These are phyloP conservation scores for Mallotus villosus DNA, from an alignment of 2,797 vertebrate genomes.

Conservation along the genomic window DNA sequence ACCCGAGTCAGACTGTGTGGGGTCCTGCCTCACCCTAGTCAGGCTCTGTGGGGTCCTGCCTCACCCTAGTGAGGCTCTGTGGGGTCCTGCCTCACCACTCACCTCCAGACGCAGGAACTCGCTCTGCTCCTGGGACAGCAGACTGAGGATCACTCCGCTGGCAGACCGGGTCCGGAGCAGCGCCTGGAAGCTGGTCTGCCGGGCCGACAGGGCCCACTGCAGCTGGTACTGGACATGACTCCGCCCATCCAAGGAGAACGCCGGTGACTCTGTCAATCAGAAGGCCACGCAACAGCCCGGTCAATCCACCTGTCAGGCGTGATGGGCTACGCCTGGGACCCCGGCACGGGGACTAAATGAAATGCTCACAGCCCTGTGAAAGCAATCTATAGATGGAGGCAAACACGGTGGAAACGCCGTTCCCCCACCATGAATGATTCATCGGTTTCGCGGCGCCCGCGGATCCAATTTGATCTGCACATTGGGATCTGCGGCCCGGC, in stretches of 20 bases:
- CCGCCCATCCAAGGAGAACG: constrained; percentile 82
- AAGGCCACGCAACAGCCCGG: constrained; percentile 45
- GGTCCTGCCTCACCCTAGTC: no score
- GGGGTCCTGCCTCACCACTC: constrained; percentile 39
- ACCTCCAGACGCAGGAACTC: constrained; percentile 88
- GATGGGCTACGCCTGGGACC: constrained; percentile 32
- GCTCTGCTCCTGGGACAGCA: constrained; percentile 78
- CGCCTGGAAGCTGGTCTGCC: constrained; percentile 73
- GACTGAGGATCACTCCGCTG: constrained; percentile 72
- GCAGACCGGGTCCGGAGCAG: constrained; percentile 80
- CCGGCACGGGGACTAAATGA: constrained; percentile 13
- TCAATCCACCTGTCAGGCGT: constrained; percentile 32
- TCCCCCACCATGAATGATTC: no score
- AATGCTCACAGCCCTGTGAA: constrained; percentile 24
- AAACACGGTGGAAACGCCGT: constrained; percentile 38
- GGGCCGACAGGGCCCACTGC: constrained; percentile 63
- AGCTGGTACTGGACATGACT: constrained; percentile 84
- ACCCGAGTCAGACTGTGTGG: no score
- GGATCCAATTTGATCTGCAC: no score
- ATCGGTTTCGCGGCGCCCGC: no score
- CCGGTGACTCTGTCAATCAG: constrained; percentile 74
- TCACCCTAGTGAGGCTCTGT: no score
- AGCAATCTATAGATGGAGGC: constrained; percentile 37
- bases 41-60: constrained; percentile 4
- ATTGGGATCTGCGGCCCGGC: no score